phyloP scores from a whole-genome alignment of 2,113 vertebrate genomes.

The Madoqua kirkii region DNA sequence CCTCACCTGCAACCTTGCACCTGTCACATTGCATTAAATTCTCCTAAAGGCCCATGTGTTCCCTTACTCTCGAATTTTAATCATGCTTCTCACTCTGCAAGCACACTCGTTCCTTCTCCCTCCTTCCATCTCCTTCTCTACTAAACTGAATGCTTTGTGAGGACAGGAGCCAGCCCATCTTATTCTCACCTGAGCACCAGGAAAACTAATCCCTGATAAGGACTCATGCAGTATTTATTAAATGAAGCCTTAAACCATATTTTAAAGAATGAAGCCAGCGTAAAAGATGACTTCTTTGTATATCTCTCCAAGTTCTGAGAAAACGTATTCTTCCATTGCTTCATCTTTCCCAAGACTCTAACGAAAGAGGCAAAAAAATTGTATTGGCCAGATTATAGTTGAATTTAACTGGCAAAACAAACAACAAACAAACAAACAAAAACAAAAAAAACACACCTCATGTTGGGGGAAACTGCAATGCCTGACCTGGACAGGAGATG shows the following conservation, averaged over 20 bases:
- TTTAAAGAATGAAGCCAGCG: not conserved
- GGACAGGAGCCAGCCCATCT: not conserved
- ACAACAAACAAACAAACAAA: not conserved
- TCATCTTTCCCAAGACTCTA: not conserved
- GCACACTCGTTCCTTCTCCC: too few relatives aligned
- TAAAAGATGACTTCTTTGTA: not conserved
- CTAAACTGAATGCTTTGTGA: not conserved
- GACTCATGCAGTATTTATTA: not conserved
- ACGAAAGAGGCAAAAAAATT: constrained; percentile 17
- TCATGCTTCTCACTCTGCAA: not conserved
- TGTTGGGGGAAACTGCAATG: not conserved
- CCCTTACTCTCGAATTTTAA: not conserved
- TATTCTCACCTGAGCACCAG: not conserved
- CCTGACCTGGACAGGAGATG: constrained; percentile 74
- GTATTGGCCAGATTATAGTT: not conserved
- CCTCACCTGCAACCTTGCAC: accelerated
- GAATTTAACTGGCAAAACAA: not conserved
- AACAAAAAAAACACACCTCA: too few relatives aligned
- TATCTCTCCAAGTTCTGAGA: not conserved
- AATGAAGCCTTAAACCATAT: not conserved
- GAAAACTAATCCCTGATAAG: not conserved
- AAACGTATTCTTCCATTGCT: not conserved
- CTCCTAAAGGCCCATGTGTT: not conserved
- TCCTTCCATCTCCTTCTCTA: not conserved
- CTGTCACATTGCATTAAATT: accelerated